Conservation (phyloP, 2,113 vertebrate species). For the Nycticebus coucang region DNA sequence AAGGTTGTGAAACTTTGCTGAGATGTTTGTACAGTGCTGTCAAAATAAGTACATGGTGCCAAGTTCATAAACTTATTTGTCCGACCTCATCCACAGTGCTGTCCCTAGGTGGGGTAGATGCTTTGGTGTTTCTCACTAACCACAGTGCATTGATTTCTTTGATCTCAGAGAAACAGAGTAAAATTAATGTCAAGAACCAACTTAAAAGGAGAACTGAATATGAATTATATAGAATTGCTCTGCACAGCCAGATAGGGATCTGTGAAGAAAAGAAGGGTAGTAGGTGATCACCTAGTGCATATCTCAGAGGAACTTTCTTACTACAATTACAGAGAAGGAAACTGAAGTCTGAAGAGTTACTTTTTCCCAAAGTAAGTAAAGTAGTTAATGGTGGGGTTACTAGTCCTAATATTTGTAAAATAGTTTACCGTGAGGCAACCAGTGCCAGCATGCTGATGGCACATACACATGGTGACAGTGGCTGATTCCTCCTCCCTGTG, state of each 20-base stretch:
- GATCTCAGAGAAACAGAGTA: not conserved
- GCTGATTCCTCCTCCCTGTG: not conserved
- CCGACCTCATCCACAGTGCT: not conserved
- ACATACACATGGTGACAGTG: not conserved
- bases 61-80: no score
- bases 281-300: not conserved
- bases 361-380: conserved; percentile 7
- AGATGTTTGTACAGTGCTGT: no score
- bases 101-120: not conserved
- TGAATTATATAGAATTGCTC: not conserved
- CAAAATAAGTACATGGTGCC: no score
- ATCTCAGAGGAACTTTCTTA: not conserved
- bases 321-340: not conserved
- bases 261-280: not conserved
- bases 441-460: not conserved
- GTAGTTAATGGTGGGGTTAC: not conserved
- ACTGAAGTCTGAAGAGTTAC: not conserved
- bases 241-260: not conserved
- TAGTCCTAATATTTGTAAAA: not conserved
- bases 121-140: not conserved
- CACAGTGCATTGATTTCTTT: not conserved
- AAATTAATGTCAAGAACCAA: not conserved
- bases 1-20: no score
- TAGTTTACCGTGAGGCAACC: not conserved
- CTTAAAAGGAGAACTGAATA: not conserved